Conservation (phyloP, 2,888 invertebrate genomes). For the Dexiosoma caninum region DNA sequence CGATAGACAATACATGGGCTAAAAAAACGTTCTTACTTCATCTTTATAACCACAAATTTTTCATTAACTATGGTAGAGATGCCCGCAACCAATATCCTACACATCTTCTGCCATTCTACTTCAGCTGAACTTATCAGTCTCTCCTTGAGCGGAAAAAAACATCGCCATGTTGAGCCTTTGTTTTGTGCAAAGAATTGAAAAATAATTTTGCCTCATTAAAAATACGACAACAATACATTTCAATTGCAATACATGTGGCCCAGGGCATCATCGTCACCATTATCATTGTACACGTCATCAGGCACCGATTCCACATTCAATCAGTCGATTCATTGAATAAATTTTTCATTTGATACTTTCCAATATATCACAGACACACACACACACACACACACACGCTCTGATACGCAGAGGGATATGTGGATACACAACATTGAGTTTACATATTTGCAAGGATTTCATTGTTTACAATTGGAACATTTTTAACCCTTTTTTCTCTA, state of each 20-base stretch:
- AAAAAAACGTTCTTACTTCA: no score
- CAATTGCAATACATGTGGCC: slow-evolving; percentile 45
- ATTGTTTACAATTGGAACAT: slow-evolving; percentile 36
- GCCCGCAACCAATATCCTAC: no score
- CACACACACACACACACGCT: not conserved
- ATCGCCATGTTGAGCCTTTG: no score
- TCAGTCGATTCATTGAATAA: slow-evolving; percentile 1
- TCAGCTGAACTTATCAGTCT: not conserved
- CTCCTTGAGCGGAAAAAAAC: not conserved
- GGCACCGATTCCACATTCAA: slow-evolving; percentile 12
- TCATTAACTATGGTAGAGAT: no score
- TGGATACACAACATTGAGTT: not conserved
- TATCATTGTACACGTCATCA: slow-evolving; percentile 20
- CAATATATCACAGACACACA: not conserved
- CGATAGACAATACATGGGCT: no score
- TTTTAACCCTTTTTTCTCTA: slow-evolving; percentile 37
- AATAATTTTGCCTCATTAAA: slow-evolving; percentile 42
- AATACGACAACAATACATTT: slow-evolving; percentile 15
- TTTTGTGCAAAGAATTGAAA: slow-evolving; percentile 49
- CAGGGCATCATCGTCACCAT: slow-evolving; percentile 17
- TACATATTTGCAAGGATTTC: slow-evolving; percentile 19
- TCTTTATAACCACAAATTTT: no score
- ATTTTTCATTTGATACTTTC: not conserved
- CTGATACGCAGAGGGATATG: not conserved
- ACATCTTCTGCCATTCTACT: not conserved